Evolutionary conservation across 2,113 vertebrate genomes (phyloP), one percentile per base, ranked within the genome.

Genomic region (Octodon degus): DNA sequence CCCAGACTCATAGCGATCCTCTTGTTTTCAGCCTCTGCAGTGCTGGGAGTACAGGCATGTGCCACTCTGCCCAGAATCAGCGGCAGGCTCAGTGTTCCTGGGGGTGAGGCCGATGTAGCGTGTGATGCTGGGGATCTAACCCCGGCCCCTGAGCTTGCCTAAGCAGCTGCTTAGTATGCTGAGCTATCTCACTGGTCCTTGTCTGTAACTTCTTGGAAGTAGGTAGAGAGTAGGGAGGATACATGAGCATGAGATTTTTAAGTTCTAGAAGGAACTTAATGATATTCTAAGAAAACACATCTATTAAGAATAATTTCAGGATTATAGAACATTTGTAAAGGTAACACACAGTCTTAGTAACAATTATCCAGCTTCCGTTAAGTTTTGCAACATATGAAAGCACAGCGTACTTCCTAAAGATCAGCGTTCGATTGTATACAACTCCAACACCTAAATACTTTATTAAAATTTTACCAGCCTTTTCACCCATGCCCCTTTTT

Each of bases 271-370:
- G 77, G 13, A 2, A 74, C 0, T 32, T 32, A 20, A 22, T n/a
- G 24, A 67, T 67, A 12, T 60, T 60, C 40, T 24, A 86, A 27
- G 19, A 62, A 86, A 79, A 55, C 11, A 37, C 87, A 4, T n/a
- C 43, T 76, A 86, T 82, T 43, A 82, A 19, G 95, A 89, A 60
- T 80, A 89, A 27, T 19, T 96, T 86, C 68, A 91, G 22, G 2
- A 84, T 65, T 91, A 47, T 0, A 27, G 25, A 22, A 74, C 27
- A 93, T 4, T 17, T 79, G 8, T 30, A 80, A 89, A 76, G 47
- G 34, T 14, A 55, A 74, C 6, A 50, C 2, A 85, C 14, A 83
- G 30, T 30, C 62, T 50, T 76, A 85, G 19, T 53, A 94, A 58
- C 0, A 24, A 65, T 79, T 13, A 27, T 32, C 30, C 32, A 55